These are phyloP conservation scores for Belonocnema kinseyi DNA, from an alignment of 1,140 invertebrate genomes.

Conservation along the genomic window DNA sequence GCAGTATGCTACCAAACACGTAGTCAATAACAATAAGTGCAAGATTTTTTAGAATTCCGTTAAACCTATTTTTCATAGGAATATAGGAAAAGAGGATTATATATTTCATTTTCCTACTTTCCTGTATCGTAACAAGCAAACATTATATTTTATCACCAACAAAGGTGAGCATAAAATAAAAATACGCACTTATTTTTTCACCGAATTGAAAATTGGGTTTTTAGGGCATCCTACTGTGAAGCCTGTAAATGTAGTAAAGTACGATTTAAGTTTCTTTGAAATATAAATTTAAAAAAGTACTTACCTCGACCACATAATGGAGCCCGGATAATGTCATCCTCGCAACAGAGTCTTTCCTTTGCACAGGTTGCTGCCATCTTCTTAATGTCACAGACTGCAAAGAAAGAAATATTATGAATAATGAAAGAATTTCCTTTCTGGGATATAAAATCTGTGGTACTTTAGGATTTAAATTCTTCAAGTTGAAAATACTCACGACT, in stretches of 20 bases:
- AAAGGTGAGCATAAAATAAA: no score
- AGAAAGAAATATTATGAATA: constrained; percentile 57
- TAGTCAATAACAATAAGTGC: no score
- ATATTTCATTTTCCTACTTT: no score
- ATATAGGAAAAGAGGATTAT: no score
- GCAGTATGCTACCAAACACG: no score
- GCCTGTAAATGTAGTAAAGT: background rate
- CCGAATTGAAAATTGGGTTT: no score
- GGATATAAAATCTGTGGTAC: constrained; percentile 36
- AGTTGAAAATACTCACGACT: constrained; percentile 21
- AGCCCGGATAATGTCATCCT: constrained; percentile 81
- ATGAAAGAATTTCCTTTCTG: constrained; percentile 49
- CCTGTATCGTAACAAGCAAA: no score
- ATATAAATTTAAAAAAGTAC: constrained; percentile 59
- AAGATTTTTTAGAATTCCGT: no score
- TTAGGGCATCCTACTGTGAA: no score
- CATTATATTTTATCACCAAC: no score
- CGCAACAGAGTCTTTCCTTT: constrained; percentile 82
- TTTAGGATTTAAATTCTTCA: constrained; percentile 31
- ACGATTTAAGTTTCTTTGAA: constrained; percentile 14
- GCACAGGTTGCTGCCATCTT: constrained; percentile 71
- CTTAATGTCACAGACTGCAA: constrained; percentile 69
- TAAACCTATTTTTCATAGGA: no score
- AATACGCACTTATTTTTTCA: no score
- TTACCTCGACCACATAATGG: constrained; percentile 84